phyloP scores from a whole-genome alignment of 2,888 invertebrate genomes.

The Drosophila neonasuta region DNA sequence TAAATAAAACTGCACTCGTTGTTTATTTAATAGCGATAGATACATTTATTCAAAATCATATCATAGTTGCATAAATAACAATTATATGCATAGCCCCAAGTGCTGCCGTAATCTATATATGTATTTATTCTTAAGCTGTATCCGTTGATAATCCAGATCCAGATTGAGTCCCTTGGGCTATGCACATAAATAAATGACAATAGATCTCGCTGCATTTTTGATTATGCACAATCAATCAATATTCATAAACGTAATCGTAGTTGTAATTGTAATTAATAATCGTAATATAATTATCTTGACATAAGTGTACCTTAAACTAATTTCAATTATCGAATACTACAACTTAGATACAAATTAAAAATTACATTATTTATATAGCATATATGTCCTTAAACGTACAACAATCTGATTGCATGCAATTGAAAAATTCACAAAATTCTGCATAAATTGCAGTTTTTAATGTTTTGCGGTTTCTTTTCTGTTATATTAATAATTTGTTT shows the following conservation, averaged over 20 bases:
- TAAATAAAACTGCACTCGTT: background rate
- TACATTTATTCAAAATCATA: constrained; percentile 76
- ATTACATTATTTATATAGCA: constrained; percentile 51
- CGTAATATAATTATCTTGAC: constrained; percentile 63
- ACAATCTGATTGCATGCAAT: constrained; percentile 62
- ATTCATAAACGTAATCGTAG: constrained; percentile 49
- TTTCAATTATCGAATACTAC: constrained; percentile 62
- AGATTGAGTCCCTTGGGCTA: constrained; percentile 10
- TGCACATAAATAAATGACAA: constrained; percentile 52
- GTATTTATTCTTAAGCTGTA: background rate
- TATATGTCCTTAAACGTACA: constrained; percentile 50
- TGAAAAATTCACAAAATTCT: constrained; percentile 19
- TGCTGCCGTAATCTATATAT: background rate
- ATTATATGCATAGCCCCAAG: constrained; percentile 47
- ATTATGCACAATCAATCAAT: constrained; percentile 37
- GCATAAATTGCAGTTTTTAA: constrained; percentile 7
- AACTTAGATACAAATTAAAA: constrained; percentile 58
- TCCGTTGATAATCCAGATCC: background rate
- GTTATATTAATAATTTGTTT: constrained; percentile 1
- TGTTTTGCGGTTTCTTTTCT: constrained; percentile 7
- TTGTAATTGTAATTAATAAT: constrained; percentile 52
- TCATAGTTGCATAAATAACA: constrained; percentile 70
- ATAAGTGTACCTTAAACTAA: constrained; percentile 55
- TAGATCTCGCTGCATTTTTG: constrained; percentile 38
- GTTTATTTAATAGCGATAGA: constrained; percentile 64